phyloP scores from a whole-genome alignment of 1,140 invertebrate species.

The Drosophila truncata region DNA sequence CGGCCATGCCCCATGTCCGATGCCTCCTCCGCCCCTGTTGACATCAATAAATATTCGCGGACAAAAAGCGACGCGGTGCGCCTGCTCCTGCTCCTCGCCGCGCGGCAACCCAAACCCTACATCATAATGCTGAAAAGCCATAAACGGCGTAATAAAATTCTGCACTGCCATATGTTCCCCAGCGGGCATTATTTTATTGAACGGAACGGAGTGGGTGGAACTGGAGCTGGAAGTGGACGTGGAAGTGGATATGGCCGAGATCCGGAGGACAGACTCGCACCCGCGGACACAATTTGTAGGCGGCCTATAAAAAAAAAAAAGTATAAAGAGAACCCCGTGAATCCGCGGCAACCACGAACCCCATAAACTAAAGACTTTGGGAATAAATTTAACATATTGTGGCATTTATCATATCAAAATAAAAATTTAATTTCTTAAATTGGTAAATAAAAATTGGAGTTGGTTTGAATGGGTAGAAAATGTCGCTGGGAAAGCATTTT shows the following conservation, averaged over 20 bases:
- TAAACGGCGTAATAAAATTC: conserved; percentile 83
- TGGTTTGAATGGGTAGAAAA: not conserved
- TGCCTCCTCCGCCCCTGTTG: conserved; percentile 48
- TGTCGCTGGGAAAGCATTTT: not conserved
- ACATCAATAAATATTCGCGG: conserved; percentile 83
- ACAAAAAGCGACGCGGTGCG: conserved; percentile 32
- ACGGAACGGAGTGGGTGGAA: conserved; percentile 53
- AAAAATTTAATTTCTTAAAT: conserved; percentile 76
- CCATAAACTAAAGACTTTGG: conserved; percentile 82
- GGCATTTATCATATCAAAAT: conserved; percentile 76
- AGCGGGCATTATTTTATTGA: conserved; percentile 83
- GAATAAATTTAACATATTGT: conserved; percentile 80
- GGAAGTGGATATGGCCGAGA: conserved; percentile 22
- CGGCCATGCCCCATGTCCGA: not conserved
- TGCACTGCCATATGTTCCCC: conserved; percentile 83
- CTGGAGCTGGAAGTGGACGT: conserved; percentile 23
- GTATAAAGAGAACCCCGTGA: conserved; percentile 31
- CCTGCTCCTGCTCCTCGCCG: not conserved
- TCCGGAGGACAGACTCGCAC: conserved; percentile 38
- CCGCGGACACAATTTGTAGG: conserved; percentile 65
- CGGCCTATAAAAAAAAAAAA: conserved; percentile 39
- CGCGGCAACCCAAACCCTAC: conserved; percentile 21
- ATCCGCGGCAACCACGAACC: conserved; percentile 12
- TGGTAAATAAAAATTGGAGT: conserved; percentile 59
- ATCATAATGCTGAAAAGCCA: conserved; percentile 81